These are phyloP conservation scores for Gila robusta DNA, from an alignment of 2,797 vertebrate species.

Conservation along the genomic window DNA sequence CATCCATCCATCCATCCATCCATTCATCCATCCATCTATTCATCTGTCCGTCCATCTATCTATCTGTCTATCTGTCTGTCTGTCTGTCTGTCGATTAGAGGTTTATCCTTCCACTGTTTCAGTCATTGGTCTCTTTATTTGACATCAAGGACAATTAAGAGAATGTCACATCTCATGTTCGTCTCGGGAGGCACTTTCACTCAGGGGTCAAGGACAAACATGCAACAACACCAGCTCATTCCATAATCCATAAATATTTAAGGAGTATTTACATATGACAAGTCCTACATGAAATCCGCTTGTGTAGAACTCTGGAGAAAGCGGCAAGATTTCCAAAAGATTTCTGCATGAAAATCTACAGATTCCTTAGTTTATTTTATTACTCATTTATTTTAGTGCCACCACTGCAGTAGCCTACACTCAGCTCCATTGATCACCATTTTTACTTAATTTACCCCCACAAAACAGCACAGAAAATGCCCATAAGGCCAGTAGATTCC, in stretches of 20 bases:
- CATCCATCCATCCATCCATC: too few species aligned
- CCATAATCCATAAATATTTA: background rate
- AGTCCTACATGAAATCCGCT: too few species aligned
- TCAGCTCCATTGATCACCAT: background rate
- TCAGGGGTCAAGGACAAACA: constrained; percentile 30
- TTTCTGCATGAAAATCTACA: background rate
- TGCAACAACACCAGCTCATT: constrained; percentile 3
- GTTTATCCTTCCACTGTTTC: background rate
- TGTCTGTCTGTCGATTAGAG: too few species aligned
- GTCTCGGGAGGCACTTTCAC: background rate
- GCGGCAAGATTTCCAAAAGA: background rate
- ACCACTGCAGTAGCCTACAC: background rate
- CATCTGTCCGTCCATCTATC: too few species aligned
- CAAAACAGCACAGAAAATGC: background rate
- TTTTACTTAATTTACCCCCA: background rate
- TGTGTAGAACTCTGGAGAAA: background rate
- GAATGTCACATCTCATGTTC: background rate
- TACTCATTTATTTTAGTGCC: background rate
- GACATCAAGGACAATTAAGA: constrained; percentile 29
- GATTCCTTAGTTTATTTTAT: background rate
- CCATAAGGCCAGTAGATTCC: background rate
- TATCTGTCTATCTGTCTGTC: too few species aligned
- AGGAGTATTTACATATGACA: constrained; percentile 3
- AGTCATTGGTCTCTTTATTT: constrained; percentile 8
- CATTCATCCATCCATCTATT: too few species aligned